Evolutionary conservation across 2,797 vertebrate species (phyloP).

Genomic region (Cichlasoma orientale): DNA sequence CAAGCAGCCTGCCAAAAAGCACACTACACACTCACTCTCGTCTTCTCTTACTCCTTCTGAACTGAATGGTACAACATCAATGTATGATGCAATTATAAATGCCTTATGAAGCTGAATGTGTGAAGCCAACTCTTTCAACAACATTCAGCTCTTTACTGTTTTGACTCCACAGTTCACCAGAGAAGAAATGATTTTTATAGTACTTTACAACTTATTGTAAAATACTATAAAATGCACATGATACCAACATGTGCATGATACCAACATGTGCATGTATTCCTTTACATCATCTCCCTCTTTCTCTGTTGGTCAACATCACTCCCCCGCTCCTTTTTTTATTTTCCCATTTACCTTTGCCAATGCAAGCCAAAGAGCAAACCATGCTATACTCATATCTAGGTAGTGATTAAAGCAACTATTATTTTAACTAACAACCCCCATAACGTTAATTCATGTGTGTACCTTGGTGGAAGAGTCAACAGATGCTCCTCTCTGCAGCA

Average conservation of each 20-base stretch:
- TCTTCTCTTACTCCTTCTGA: background rate
- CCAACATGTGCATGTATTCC: too few relatives aligned
- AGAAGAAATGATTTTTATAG: background rate
- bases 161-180: background rate
- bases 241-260: too few relatives aligned
- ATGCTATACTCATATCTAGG: background rate
- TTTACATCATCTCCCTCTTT: background rate
- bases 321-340: background rate
- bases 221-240: too few relatives aligned
- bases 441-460: constrained; percentile 1
- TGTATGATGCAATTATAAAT: constrained; percentile 6
- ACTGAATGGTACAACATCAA: background rate
- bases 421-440: background rate
- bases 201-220: background rate
- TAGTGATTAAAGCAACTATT: background rate
- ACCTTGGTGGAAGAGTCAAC: constrained; percentile 98
- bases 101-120: background rate
- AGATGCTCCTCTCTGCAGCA: constrained; percentile 91
- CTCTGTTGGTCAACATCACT: background rate
- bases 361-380: background rate
- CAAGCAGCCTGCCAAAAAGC: constrained; percentile 25
- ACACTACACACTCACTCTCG: background rate
- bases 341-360: background rate
- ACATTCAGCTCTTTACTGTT: background rate
- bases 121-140: background rate